Evolutionary conservation across 2,888 invertebrate species (phyloP), one percentile per base, ranked within the genome.

Genomic region (Perdita meconis): DNA sequence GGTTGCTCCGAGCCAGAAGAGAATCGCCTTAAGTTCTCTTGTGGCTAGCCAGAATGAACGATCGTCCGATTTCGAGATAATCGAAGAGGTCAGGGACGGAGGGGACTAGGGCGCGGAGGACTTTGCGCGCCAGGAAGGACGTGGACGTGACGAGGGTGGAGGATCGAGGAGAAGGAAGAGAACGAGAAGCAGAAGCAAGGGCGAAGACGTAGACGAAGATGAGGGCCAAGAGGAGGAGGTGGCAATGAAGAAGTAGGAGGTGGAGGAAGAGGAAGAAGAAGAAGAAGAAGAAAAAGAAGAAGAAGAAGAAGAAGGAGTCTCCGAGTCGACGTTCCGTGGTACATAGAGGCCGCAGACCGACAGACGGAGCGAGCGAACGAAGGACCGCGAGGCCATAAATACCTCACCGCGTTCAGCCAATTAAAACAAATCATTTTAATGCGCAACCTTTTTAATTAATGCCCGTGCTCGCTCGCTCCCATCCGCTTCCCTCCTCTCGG

Each of bases 351-450:
- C 85, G 86, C 87, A 82, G 85, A 88, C 86, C 88, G 87, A 89
- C 87, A 86, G 87, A 85, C 83, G 86, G 85, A 86, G 82, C 88
- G 84, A 88, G 87, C 87, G 84, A 87, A 83, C 89, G 86, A 89
- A 88, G 87, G 87, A 88, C 87, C 87, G 89, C 88, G 88, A 86
- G 88, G 90, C 90, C 92, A 90, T 92, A 92, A 92, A 92, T 92
- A 92, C 91, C 91, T 92, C 92, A 90, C 88, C 89, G 89, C 90
- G 91, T 90, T 92, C 91, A 90, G 89, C 92, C 92, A 92, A 92
- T 92, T 92, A 92, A 92, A 92, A 92, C 92, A 92, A 92, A 92
- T 92, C 92, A 92, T 92, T 92, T 92, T 92, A 92, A 92, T 92
- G 92, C 91, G 90, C 92, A 92, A 92, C 92, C 91, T 92, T 92